Evolutionary conservation across 2,113 vertebrate species (phyloP).

Genomic region (Malurus elegans): DNA sequence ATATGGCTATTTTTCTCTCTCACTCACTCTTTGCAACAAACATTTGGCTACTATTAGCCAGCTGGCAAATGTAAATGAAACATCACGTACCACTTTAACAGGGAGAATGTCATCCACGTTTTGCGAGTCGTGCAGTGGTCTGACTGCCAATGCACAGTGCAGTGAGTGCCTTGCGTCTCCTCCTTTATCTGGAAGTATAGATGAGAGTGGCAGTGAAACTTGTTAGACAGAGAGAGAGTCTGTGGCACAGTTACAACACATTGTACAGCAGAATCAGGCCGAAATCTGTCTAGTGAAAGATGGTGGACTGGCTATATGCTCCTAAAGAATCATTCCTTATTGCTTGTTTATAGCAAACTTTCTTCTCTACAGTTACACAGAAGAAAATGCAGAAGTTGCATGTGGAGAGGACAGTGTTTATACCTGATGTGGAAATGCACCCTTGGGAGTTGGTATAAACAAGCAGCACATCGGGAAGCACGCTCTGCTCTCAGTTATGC

Average conservation of each 20-base stretch:
- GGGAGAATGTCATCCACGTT: background rate
- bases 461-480: background rate
- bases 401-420: background rate
- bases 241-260: background rate
- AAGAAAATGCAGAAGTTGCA: background rate
- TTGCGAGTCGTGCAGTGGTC: constrained; percentile 28
- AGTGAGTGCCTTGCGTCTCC: background rate
- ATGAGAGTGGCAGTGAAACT: background rate
- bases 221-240: background rate
- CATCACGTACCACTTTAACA: constrained; percentile 29
- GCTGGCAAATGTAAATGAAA: constrained; percentile 66
- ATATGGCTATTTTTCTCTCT: constrained; percentile 62
- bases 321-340: background rate
- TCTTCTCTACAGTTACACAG: accelerated
- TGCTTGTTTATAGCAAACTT: background rate
- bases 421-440: background rate
- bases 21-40: constrained; percentile 62
- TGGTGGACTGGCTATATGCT: background rate
- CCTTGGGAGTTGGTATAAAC: background rate
- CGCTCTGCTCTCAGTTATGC: background rate
- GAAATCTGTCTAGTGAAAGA: background rate
- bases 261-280: background rate
- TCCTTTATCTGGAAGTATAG: background rate
- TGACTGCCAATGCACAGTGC: constrained; percentile 12
- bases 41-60: constrained; percentile 71